Conservation (phyloP, 2,113 vertebrate species). For the Azemiops feae region DNA sequence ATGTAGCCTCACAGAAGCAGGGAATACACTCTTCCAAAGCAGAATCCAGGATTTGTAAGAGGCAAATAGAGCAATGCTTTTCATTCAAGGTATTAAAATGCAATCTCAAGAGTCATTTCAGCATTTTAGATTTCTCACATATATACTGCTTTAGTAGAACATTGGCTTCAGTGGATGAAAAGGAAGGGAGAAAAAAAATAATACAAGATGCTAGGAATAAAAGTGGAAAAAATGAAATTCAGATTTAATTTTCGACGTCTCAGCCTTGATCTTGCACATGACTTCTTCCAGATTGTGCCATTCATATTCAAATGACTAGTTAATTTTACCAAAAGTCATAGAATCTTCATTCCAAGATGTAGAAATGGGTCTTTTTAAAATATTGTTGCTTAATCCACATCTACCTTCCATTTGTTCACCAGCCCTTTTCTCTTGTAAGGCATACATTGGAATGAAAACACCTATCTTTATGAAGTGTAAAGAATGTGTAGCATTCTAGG, state of each 20-base stretch:
- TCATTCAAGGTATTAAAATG: neutral
- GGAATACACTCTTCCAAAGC: neutral
- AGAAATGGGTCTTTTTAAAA: neutral
- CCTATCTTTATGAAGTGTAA: neutral
- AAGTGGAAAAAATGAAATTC: neutral
- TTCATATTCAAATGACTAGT: neutral
- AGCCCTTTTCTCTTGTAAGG: neutral
- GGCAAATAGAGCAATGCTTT: neutral
- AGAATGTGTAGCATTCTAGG: neutral
- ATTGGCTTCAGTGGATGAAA: neutral
- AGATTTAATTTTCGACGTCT: neutral
- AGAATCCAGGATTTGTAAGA: neutral
- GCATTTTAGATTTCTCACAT: neutral
- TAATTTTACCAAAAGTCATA: neutral
- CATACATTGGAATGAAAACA: neutral
- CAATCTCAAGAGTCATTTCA: neutral
- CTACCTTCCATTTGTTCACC: neutral
- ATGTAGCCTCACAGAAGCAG: neutral
- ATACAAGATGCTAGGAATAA: neutral
- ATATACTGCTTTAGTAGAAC: neutral
- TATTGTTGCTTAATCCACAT: neutral
- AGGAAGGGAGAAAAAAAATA: neutral
- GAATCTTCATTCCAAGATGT: neutral
- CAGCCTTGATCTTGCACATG: neutral
- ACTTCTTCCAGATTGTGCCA: neutral